Evolutionary conservation across 2,113 vertebrate genomes (phyloP).

Genomic region (Pheucticus melanocephalus): DNA sequence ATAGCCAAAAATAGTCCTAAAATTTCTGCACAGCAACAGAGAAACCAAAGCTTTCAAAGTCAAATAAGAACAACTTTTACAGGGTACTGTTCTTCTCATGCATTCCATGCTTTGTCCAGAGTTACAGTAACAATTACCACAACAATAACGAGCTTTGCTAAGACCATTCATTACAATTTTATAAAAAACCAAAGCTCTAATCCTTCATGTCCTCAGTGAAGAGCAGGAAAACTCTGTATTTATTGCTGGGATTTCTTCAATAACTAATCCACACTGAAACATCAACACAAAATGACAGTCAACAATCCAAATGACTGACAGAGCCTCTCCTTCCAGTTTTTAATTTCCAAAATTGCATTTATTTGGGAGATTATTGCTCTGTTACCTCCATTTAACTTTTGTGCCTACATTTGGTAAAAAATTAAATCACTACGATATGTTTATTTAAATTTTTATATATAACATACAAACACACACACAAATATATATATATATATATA

Average conservation of each 20-base stretch:
- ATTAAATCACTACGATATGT: neutral
- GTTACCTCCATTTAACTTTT: neutral
- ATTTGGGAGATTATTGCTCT: neutral
- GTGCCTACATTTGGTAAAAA: neutral
- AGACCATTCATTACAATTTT: neutral
- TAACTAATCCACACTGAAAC: neutral
- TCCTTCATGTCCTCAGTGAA: neutral
- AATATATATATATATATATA: fast-evolving
- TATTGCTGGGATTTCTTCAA: neutral
- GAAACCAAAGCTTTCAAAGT: neutral
- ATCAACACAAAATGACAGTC: neutral
- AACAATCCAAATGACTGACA: neutral
- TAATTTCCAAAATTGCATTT: neutral
- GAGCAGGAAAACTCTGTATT: neutral
- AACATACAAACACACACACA: neutral
- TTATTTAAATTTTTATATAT: neutral
- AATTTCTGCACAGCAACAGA: neutral
- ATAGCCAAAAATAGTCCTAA: neutral
- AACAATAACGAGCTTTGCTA: neutral
- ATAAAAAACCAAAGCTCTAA: neutral
- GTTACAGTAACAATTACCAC: neutral
- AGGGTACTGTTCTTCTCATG: neutral
- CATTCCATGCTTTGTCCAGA: neutral
- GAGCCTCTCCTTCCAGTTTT: neutral
- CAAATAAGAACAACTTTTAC: neutral